Conservation (phyloP, 2,888 invertebrate species). For the Lithophane socia region DNA sequence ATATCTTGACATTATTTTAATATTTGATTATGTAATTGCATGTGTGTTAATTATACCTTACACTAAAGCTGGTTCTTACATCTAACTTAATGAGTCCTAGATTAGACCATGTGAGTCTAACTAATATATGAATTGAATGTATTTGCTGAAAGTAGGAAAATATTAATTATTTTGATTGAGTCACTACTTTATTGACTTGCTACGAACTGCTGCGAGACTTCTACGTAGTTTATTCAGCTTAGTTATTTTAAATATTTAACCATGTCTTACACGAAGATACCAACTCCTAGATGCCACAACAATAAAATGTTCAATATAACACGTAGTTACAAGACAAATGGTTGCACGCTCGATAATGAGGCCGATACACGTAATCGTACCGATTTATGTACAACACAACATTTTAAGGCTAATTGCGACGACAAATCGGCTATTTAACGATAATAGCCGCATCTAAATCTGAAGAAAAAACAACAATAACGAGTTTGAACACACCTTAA, state of each 20-base stretch:
- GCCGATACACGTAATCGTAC: constrained; percentile 74
- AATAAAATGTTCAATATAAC: constrained; percentile 36
- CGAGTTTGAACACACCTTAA: constrained; percentile 80
- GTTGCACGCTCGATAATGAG: constrained; percentile 64
- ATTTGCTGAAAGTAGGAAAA: no score
- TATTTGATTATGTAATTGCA: background rate
- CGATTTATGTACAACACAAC: constrained; percentile 78
- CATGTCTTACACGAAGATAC: background rate
- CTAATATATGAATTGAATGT: background rate
- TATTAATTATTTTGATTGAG: background rate
- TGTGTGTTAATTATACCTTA: background rate
- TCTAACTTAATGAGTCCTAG: background rate
- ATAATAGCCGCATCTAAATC: constrained; percentile 84
- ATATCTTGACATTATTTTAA: constrained; percentile 1
- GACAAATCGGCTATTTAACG: constrained; percentile 82
- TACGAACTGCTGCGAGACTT: background rate
- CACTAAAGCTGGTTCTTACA: background rate
- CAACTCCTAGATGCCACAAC: constrained; percentile 6
- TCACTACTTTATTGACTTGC: background rate
- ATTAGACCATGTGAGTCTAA: background rate
- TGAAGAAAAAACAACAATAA: constrained; percentile 75
- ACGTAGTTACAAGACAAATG: constrained; percentile 58
- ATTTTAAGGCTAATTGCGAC: constrained; percentile 85
- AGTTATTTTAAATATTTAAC: background rate
- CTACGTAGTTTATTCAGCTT: background rate